phyloP scores from a whole-genome alignment of 2,113 vertebrate genomes.

The Brachionichthys hirsutus region DNA sequence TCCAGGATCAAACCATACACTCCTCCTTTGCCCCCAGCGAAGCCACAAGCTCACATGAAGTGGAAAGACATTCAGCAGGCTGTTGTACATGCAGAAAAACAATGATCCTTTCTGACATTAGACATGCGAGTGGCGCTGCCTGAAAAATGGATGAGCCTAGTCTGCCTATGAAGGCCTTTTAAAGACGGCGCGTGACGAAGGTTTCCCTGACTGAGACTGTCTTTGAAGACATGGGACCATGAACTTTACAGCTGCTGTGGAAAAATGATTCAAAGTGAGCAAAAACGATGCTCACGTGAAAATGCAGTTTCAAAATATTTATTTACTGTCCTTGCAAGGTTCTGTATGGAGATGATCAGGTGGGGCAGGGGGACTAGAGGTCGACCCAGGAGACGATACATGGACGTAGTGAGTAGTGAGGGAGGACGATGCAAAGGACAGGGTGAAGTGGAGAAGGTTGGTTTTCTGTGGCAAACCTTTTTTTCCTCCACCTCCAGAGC shows the following conservation, averaged over 20 bases:
- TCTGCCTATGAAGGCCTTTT: constrained; percentile 13
- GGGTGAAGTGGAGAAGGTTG: too few relatives aligned
- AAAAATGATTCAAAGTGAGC: neutral
- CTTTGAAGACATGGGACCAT: constrained; percentile 20
- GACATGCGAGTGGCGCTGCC: neutral
- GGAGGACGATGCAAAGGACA: too few relatives aligned
- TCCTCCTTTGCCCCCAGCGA: constrained; percentile 29
- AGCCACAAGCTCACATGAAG: constrained; percentile 49
- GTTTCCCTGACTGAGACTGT: constrained; percentile 13
- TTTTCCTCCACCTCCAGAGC: too few relatives aligned
- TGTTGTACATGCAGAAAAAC: neutral
- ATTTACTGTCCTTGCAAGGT: constrained; percentile 16
- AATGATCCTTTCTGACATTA: neutral
- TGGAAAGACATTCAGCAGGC: neutral
- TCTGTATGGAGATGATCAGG: constrained; percentile 7
- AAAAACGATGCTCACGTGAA: neutral
- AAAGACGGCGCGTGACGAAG: neutral
- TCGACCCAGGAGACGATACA: too few relatives aligned
- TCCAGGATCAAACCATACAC: neutral
- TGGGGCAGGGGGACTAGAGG: too few relatives aligned
- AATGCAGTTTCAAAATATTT: constrained; percentile 21
- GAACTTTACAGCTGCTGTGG: constrained; percentile 22
- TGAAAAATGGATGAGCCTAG: neutral
- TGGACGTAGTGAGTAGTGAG: too few relatives aligned
- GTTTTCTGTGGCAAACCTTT: too few relatives aligned